Evolutionary conservation across 2,888 invertebrate species (phyloP), one percentile per base, ranked within the genome.

Genomic region (Chymomyza fuscimana): DNA sequence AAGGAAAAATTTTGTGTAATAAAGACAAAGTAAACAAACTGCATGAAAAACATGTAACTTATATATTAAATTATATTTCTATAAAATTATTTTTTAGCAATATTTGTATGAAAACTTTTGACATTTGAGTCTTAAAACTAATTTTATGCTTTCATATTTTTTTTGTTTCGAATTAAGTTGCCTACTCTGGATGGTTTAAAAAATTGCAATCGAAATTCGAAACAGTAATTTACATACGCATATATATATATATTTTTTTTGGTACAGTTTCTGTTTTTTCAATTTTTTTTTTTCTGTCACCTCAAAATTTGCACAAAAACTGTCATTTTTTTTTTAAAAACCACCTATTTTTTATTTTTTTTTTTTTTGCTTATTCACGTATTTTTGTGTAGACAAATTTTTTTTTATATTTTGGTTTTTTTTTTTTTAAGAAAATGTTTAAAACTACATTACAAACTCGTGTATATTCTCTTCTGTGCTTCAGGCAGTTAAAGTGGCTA

Each of bases 401-500:
- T 69, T 58, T 25, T 19, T 19, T 7, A 5, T 7, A 62, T 67
- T 72, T 77, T 65, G 36, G 67, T 68, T 71, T 65, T 72, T 74
- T 71, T 51, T 68, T 51, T 78, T 66, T 76, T 12, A 69, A 73
- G 71, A 76, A 74, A 73, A 50, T 65, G 73, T 78, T 58, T 79
- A 82, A 72, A 65, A 65, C 80, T 88, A 81, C 79, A 76, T 70
- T 82, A 83, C 72, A 77, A 74, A 86, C 63, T 51, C 59, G 65
- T 75, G 74, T 79, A 77, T 67, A 72, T 72, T 46, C 83, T 82
- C 80, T 77, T 86, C 80, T 87, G 86, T 86, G 81, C 82, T 82
- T 12, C 12, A 79, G 89, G 88, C 88, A 88, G 89, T 88, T 87
- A 83, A 84, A 82, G 78, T 81, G 76, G 81, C 74, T 87, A 88